These are phyloP conservation scores for Parelbella ahira DNA, from an alignment of 2,888 invertebrate species.

Conservation along the genomic window DNA sequence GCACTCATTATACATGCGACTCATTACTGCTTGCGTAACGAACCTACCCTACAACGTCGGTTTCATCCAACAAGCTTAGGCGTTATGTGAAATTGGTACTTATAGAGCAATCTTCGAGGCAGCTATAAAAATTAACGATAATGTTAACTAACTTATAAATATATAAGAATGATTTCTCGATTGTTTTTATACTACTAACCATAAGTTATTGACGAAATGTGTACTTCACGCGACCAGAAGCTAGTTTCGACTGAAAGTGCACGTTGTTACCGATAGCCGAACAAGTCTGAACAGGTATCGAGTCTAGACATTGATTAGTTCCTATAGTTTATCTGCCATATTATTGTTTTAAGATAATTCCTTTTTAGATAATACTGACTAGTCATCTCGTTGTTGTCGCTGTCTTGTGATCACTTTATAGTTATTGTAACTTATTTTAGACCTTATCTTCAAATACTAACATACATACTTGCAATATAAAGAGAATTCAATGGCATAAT, in stretches of 20 bases:
- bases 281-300: conserved; percentile 52
- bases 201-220: conserved; percentile 20
- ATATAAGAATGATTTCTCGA: conserved; percentile 11
- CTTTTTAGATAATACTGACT: conserved; percentile 18
- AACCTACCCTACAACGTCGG: conserved; percentile 18
- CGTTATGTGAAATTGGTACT: conserved; percentile 32
- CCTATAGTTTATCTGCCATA: conserved; percentile 36
- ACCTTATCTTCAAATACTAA: too few species aligned
- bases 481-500: conserved; percentile 27
- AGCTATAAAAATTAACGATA: conserved; percentile 48
- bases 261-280: conserved; percentile 51
- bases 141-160: conserved; percentile 25
- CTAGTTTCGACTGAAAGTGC: conserved; percentile 53
- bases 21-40: conserved; percentile 16
- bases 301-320: conserved; percentile 44
- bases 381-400: conserved; percentile 12
- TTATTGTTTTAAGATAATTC: conserved; percentile 17
- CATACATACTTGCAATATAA: conserved; percentile 32
- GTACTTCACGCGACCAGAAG: conserved; percentile 37
- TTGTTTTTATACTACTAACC: conserved; percentile 23
- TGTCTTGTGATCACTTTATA: conserved; percentile 11
- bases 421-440: too few species aligned
- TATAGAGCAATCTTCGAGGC: conserved; percentile 57
- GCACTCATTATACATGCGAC: conserved; percentile 25
- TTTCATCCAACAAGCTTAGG: conserved; percentile 21